Conservation (phyloP, 2,888 invertebrate genomes). For the Microdon myrmicae region DNA sequence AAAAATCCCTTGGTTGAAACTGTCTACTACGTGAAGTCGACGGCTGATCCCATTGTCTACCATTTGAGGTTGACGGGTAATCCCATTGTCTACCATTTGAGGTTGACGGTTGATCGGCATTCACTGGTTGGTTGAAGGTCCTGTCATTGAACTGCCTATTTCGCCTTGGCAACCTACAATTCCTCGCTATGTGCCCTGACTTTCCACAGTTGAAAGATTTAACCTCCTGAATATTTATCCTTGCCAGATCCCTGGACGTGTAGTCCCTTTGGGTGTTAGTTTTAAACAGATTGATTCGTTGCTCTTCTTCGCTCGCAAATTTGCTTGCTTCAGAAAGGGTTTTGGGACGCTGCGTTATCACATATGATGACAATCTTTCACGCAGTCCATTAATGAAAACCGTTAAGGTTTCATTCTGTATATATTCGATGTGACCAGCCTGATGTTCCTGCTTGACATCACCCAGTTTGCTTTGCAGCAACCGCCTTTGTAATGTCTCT, state of each 20-base stretch:
- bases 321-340: slow-evolving; percentile 14
- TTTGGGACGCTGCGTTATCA: slow-evolving; percentile 16
- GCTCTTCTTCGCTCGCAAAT: slow-evolving; percentile 22
- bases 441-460: background rate
- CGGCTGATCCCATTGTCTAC: too few species aligned
- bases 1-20: too few species aligned
- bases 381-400: slow-evolving; percentile 6
- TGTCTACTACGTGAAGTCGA: too few species aligned
- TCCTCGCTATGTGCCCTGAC: too few species aligned
- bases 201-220: too few species aligned
- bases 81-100: too few species aligned
- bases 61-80: too few species aligned
- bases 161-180: too few species aligned
- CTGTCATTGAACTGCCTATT: too few species aligned
- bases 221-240: background rate
- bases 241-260: background rate
- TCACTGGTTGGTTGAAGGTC: too few species aligned
- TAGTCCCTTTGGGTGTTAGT: slow-evolving; percentile 10
- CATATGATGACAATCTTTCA: slow-evolving; percentile 8
- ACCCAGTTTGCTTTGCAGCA: slow-evolving; percentile 1
- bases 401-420: slow-evolving; percentile 10
- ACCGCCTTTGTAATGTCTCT: slow-evolving; percentile 10
- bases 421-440: background rate
- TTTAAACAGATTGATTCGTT: slow-evolving; percentile 1
- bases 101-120: too few species aligned